A percentile compares a stretch with the other conserved stretches of the same genome.
Evolutionary conservation across 64 coral and sea anemone genomes (phyloP).

Genomic region (Acropora tenuis): DNA sequence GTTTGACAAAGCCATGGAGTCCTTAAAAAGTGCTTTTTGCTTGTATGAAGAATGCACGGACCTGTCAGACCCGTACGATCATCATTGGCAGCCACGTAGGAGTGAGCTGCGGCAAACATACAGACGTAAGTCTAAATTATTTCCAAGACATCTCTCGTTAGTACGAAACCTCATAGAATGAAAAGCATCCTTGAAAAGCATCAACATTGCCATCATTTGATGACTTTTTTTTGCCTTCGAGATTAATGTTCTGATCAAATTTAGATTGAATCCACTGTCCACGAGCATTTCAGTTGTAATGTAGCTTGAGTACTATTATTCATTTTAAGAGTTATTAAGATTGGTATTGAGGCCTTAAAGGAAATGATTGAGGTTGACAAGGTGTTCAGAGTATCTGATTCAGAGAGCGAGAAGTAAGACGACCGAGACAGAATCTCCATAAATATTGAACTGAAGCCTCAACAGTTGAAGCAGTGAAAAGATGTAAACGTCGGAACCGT

Average conservation of each 20-base stretch:
- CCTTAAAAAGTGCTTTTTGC: slow-evolving; percentile 11
- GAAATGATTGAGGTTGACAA: slow-evolving; percentile 2
- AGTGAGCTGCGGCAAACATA: neutral
- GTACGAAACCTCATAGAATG: neutral
- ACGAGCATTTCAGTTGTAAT: neutral
- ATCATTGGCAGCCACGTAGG: slow-evolving; percentile 2
- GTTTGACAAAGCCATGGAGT: slow-evolving; percentile 4
- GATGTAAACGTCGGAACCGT: neutral
- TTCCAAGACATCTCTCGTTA: neutral
- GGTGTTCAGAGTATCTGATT: slow-evolving; percentile 18
- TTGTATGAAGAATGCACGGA: slow-evolving; percentile 1
- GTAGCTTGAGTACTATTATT: neutral
- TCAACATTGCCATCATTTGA: neutral
- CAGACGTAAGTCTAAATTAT: neutral
- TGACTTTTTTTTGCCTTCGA: neutral
- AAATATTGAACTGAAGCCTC: neutral
- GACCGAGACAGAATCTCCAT: neutral
- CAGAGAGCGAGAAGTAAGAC: neutral
- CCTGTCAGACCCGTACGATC: slow-evolving; percentile 13
- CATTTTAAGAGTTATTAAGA: neutral
- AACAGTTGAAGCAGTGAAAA: neutral
- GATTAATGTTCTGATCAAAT: neutral
- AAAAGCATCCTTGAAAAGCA: neutral
- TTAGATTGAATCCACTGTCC: neutral
- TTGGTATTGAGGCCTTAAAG: slow-evolving; percentile 1